These are phyloP conservation scores for Conus ventricosus DNA, from an alignment of 1,140 invertebrate species.

Conservation along the genomic window DNA sequence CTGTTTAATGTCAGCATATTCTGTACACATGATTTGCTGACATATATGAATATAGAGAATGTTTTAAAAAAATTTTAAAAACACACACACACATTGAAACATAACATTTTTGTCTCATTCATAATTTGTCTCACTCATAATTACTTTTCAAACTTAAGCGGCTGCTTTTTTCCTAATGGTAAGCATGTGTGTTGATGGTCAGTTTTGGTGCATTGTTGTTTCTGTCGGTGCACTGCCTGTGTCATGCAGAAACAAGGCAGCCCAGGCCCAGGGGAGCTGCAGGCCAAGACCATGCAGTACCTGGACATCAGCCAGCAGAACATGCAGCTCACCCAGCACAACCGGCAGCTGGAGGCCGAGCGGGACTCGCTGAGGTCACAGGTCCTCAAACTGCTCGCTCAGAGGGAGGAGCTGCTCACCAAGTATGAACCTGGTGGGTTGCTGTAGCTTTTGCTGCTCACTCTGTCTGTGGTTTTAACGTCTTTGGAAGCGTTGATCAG, in stretches of 20 bases:
- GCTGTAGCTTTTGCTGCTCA: background rate
- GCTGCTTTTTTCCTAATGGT: no score
- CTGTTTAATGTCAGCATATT: no score
- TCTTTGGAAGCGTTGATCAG: background rate
- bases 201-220: no score
- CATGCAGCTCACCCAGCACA: background rate
- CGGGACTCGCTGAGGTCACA: slow-evolving; percentile 6
- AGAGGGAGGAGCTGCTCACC: slow-evolving; percentile 35
- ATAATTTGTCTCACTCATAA: no score
- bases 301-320: slow-evolving; percentile 31
- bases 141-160: no score
- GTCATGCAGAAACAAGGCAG: slow-evolving; percentile 14
- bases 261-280: background rate
- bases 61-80: no score
- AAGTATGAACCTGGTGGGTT: slow-evolving; percentile 42
- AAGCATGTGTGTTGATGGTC: no score
- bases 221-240: no score
- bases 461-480: background rate
- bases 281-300: slow-evolving; percentile 26
- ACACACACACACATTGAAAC: no score
- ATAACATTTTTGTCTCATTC: no score
- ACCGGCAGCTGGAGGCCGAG: background rate
- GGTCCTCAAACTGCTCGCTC: background rate
- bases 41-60: no score
- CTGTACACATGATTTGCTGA: no score